Conservation (phyloP, 2,113 vertebrate genomes). For the Rhizomys pruinosus region DNA sequence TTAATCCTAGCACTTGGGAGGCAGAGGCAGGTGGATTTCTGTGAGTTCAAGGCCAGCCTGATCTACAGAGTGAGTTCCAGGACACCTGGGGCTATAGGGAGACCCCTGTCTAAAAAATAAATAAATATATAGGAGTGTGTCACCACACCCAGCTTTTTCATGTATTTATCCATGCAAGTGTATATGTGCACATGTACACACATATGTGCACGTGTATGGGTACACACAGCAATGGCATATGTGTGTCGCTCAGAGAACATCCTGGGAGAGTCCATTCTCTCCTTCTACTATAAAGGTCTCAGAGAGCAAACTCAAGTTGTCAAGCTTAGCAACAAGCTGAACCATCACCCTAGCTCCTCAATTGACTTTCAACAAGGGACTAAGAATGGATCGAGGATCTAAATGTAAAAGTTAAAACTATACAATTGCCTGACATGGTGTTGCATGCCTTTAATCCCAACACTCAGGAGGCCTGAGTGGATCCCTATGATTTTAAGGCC, state of each 20-base stretch:
- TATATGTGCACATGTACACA: too few species aligned
- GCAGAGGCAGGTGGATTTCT: too few species aligned
- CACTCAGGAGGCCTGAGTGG: too few species aligned
- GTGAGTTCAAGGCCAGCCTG: too few species aligned
- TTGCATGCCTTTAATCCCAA: too few species aligned
- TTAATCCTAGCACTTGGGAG: too few species aligned
- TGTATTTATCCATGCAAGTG: not conserved
- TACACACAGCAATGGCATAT: not conserved
- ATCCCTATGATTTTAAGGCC: too few species aligned
- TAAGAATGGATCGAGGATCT: constrained; percentile 24
- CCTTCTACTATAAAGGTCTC: not conserved
- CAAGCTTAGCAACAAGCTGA: not conserved
- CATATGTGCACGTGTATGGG: not conserved
- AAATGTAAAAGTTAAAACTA: constrained; percentile 28
- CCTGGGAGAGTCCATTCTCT: not conserved
- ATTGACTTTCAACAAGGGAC: not conserved
- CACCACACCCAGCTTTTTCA: not conserved
- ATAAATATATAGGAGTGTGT: too few species aligned
- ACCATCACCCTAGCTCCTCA: not conserved
- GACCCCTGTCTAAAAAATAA: too few species aligned
- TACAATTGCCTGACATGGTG: not conserved
- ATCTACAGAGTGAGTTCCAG: too few species aligned
- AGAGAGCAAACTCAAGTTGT: not conserved
- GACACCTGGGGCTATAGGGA: too few species aligned
- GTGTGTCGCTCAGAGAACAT: not conserved